These are phyloP conservation scores for Diogma glabrata DNA, from an alignment of 2,888 invertebrate species.

Conservation along the genomic window DNA sequence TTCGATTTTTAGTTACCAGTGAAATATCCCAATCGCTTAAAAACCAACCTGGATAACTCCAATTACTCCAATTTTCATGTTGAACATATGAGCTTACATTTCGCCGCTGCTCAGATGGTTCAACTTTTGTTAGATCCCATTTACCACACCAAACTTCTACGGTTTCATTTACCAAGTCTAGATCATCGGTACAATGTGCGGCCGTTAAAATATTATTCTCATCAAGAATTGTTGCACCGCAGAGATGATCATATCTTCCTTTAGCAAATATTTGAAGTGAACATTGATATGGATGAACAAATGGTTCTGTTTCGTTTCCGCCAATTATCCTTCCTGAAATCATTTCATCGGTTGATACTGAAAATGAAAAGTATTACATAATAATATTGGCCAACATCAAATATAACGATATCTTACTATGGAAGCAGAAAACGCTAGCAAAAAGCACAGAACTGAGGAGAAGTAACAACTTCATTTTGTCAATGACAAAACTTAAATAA, in stretches of 20 bases:
- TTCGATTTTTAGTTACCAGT: background rate
- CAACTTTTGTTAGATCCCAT: slow-evolving; percentile 1
- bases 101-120: background rate
- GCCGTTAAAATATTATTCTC: slow-evolving; percentile 1
- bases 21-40: slow-evolving; percentile 4
- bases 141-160: slow-evolving; percentile 3
- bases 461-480: too few species aligned
- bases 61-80: too few species aligned
- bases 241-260: background rate
- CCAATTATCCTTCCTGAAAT: background rate
- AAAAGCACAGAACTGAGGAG: too few species aligned
- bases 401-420: too few species aligned
- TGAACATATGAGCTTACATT: too few species aligned
- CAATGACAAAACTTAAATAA: too few species aligned
- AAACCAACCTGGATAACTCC: too few species aligned
- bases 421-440: too few species aligned
- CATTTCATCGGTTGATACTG: too few species aligned
- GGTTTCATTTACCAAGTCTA: background rate
- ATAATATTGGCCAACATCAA: too few species aligned
- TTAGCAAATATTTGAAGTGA: background rate
- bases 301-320: background rate
- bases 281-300: slow-evolving; percentile 1
- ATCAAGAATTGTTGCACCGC: background rate
- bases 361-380: too few species aligned
- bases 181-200: background rate